A percentile compares a stretch with the other conserved stretches of the same genome.
phyloP scores from a whole-genome alignment of 2,888 invertebrate genomes.

The Nebria brevicollis region DNA sequence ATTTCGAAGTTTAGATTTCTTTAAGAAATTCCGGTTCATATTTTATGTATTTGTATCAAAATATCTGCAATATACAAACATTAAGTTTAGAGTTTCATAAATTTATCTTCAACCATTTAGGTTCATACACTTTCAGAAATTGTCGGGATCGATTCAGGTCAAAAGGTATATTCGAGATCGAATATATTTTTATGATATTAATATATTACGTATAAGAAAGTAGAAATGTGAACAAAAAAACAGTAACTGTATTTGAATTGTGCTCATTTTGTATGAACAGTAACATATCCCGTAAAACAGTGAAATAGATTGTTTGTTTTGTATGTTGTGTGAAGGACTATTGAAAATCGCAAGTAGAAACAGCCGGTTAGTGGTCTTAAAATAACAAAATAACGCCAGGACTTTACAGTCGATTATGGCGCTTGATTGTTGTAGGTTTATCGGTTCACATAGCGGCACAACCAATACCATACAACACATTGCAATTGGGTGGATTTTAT shows the following conservation, averaged over 20 bases:
- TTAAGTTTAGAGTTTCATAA: too few species aligned
- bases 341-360: neutral
- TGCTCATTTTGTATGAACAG: neutral
- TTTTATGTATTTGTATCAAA: too few species aligned
- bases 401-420: conserved; percentile 34
- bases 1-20: too few species aligned
- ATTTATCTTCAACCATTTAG: too few species aligned
- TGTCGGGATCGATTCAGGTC: too few species aligned
- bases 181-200: too few species aligned
- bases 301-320: neutral
- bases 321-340: neutral
- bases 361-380: neutral
- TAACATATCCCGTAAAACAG: neutral
- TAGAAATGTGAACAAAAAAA: too few species aligned
- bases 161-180: too few species aligned
- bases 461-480: conserved; percentile 19
- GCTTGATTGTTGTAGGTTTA: conserved; percentile 36
- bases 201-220: too few species aligned
- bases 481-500: conserved; percentile 16
- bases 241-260: neutral
- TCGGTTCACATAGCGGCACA: conserved; percentile 20
- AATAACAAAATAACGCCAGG: conserved; percentile 20
- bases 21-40: too few species aligned
- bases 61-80: too few species aligned
- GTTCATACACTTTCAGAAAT: too few species aligned